phyloP scores from a whole-genome alignment of 2,113 vertebrate species.

The Gallinago media region DNA sequence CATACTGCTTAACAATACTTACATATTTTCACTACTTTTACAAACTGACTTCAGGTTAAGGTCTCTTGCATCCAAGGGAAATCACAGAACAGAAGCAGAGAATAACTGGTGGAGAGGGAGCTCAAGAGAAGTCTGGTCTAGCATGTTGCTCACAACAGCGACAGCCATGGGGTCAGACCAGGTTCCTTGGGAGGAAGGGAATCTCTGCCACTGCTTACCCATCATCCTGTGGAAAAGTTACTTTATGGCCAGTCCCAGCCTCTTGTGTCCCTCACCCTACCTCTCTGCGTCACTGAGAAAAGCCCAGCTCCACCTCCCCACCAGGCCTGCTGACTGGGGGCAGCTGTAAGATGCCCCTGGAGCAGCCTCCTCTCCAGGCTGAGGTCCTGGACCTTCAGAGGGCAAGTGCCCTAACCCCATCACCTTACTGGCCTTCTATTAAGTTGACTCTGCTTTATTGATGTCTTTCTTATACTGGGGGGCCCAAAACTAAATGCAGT shows the following conservation, averaged over 20 bases:
- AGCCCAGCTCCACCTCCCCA: accelerated
- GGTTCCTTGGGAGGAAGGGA: background rate
- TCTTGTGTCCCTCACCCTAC: accelerated
- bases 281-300: background rate
- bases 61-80: background rate
- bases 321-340: accelerated
- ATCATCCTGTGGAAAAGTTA: background rate
- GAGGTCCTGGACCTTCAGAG: accelerated
- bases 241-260: background rate
- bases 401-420: accelerated
- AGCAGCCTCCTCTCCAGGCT: background rate
- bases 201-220: background rate
- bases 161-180: background rate
- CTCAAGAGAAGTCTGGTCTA: background rate
- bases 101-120: background rate
- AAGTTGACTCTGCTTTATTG: background rate
- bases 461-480: background rate
- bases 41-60: background rate
- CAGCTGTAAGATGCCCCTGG: background rate
- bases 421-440: background rate
- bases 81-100: background rate
- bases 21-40: background rate
- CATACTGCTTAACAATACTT: background rate
- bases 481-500: background rate
- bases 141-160: background rate